These are phyloP conservation scores for Sclerodermus sp. DNA, from an alignment of 2,888 invertebrate genomes.

Conservation along the genomic window DNA sequence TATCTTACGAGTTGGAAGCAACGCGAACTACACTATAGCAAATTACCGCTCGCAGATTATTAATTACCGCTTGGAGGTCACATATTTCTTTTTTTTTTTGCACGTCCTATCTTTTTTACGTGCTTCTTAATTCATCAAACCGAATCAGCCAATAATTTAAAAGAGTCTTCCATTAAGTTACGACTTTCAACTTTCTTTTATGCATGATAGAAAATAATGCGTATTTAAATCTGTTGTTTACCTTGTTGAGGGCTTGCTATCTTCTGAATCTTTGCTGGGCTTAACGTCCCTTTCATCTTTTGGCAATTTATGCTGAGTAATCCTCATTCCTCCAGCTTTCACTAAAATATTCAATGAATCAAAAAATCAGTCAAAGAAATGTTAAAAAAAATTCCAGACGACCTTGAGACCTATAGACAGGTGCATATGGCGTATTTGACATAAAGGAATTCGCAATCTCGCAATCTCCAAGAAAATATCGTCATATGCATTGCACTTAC, in stretches of 20 bases:
- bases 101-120: no score
- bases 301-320: constrained; percentile 81
- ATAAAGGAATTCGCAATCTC: constrained; percentile 5
- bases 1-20: no score
- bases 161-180: no score
- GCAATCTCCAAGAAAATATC: constrained; percentile 1
- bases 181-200: no score
- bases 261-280: constrained; percentile 46
- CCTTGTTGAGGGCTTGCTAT: constrained; percentile 67
- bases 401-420: constrained; percentile 25
- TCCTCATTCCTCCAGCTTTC: constrained; percentile 91
- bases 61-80: no score
- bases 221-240: constrained; percentile 22
- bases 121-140: no score
- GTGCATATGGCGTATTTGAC: constrained; percentile 17
- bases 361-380: background rate
- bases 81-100: no score
- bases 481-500: constrained; percentile 61
- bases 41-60: no score
- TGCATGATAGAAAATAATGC: background rate
- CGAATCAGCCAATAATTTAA: no score
- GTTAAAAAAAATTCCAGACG: background rate
- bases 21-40: no score
- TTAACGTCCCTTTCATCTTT: constrained; percentile 68
- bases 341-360: constrained; percentile 63